Percentiles rank a stretch among this genome's conserved stretches.
These are phyloP conservation scores for Cyclura pinguis DNA, from an alignment of 2,797 vertebrate genomes.

Conservation along the genomic window DNA sequence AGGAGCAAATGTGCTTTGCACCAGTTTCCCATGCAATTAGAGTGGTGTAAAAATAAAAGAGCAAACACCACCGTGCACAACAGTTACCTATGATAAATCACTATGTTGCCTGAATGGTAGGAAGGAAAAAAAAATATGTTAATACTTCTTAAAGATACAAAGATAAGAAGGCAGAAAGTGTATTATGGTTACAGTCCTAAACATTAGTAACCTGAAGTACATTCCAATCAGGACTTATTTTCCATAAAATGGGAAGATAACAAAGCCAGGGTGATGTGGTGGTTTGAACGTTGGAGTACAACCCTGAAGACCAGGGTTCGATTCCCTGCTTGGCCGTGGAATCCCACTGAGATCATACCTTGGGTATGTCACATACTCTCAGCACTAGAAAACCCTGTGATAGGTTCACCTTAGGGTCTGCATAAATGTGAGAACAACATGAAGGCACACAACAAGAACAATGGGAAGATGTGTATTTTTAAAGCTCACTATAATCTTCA, in stretches of 20 bases:
- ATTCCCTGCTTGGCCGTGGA: too few species aligned
- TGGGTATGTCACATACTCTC: too few species aligned
- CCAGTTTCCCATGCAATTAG: constrained; percentile 20
- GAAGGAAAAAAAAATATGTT: constrained; percentile 3
- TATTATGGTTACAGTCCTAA: neutral
- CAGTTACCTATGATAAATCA: neutral
- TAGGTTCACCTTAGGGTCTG: too few species aligned
- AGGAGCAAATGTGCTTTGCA: constrained; percentile 13
- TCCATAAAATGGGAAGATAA: neutral
- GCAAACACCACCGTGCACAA: neutral
- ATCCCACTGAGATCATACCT: too few species aligned
- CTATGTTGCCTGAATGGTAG: constrained; percentile 9
- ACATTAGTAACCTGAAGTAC: neutral
- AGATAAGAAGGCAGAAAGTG: neutral
- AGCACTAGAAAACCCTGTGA: too few species aligned
- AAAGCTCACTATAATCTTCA: neutral
- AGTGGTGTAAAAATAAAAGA: constrained; percentile 59
- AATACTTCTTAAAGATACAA: constrained; percentile 13
- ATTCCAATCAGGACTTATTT: neutral
- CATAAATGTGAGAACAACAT: too few species aligned
- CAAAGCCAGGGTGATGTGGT: too few species aligned
- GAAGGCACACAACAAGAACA: too few species aligned
- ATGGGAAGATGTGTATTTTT: neutral
- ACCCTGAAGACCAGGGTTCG: too few species aligned
- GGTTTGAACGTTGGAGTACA: too few species aligned